Evolutionary conservation across 2,113 vertebrate genomes (phyloP).

Genomic region (Xenus cinereus): DNA sequence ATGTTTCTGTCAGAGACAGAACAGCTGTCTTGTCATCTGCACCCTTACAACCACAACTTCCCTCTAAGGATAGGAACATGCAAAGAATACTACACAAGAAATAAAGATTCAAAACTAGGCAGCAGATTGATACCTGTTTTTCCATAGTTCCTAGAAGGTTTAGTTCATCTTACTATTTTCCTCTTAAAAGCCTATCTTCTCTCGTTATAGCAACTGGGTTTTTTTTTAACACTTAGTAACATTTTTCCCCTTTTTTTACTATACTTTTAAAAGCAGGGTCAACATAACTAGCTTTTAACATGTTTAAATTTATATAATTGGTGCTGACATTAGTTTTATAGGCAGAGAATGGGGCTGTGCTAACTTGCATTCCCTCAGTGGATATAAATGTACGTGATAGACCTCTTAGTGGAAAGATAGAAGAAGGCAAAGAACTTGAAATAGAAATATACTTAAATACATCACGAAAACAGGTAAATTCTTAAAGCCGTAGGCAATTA

Average conservation of each 20-base stretch:
- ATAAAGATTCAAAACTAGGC: not conserved
- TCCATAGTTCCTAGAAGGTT: not conserved
- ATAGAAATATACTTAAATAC: not conserved
- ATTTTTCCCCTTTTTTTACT: not conserved
- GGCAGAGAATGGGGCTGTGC: not conserved
- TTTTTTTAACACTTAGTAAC: not conserved
- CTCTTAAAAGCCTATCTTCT: not conserved
- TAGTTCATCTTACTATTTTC: not conserved
- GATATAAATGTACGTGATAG: not conserved
- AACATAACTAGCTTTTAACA: not conserved
- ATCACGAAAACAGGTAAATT: not conserved
- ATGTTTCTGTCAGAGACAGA: not conserved
- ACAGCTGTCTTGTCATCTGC: not conserved
- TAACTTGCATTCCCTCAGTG: not conserved
- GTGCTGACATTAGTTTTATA: not conserved
- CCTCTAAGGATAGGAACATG: not conserved
- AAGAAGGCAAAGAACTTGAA: not conserved
- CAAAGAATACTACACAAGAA: not conserved
- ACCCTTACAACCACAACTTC: not conserved
- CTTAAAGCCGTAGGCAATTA: not conserved
- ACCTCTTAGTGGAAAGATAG: not conserved
- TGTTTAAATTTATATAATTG: not conserved
- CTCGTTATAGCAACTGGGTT: accelerated
- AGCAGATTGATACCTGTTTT: not conserved
- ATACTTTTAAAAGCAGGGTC: not conserved